Evolutionary conservation across 2,113 vertebrate genomes (phyloP).

Genomic region (Pongo pygmaeus): DNA sequence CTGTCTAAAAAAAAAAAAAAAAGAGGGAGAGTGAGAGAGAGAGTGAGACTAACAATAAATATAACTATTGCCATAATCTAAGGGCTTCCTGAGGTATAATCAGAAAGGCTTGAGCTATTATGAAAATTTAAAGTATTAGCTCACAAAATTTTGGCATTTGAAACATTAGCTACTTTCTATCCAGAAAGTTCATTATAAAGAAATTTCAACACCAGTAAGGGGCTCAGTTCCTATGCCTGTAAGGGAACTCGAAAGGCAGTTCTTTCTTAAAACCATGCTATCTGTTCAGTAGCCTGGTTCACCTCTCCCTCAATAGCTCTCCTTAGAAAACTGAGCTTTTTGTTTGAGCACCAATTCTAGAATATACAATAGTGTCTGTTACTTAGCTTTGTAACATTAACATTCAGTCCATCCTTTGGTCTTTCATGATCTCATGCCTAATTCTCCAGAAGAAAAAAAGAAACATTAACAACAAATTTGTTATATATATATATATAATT

Average conservation of each 20-base stretch:
- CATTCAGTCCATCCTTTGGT: background rate
- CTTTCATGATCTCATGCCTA: background rate
- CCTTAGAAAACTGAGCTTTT: background rate
- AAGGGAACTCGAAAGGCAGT: background rate
- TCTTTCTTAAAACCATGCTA: background rate
- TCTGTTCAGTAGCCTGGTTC: fast-evolving
- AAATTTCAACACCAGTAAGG: background rate
- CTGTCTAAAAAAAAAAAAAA: too few relatives aligned
- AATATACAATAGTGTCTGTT: background rate
- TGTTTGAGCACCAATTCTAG: background rate
- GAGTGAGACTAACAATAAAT: background rate
- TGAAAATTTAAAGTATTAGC: background rate
- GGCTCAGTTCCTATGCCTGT: background rate
- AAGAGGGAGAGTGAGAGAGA: too few relatives aligned
- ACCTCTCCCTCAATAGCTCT: background rate
- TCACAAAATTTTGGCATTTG: background rate
- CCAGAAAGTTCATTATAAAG: background rate
- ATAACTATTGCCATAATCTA: background rate
- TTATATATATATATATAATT: too few relatives aligned
- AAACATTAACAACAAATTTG: background rate
- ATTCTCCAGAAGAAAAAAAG: background rate
- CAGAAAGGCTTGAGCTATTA: background rate
- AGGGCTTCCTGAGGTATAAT: background rate
- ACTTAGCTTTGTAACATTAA: background rate
- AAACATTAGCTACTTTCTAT: background rate